Evolutionary conservation across 2,888 invertebrate species (phyloP).

Genomic region (Proisotoma minuta): DNA sequence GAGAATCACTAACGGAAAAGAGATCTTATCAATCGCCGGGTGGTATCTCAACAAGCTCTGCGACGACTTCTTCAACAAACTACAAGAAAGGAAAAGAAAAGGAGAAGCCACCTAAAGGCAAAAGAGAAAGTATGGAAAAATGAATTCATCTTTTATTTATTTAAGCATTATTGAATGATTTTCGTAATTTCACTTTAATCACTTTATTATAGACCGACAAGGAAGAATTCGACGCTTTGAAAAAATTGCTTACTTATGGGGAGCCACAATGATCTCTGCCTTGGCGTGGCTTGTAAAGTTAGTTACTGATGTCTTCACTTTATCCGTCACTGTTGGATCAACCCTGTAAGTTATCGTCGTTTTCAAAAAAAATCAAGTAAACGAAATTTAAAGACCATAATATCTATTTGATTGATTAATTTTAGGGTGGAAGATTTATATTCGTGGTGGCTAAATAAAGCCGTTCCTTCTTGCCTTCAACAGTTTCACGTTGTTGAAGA

Average conservation of each 20-base stretch:
- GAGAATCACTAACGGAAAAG: no score
- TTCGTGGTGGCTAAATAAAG: conserved; percentile 37
- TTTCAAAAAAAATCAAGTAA: background rate
- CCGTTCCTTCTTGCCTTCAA: conserved; percentile 23
- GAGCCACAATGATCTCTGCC: conserved; percentile 42
- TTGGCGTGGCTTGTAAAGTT: conserved; percentile 45
- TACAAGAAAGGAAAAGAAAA: no score
- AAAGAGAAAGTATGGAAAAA: no score
- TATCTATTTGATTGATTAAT: background rate
- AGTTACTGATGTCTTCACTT: conserved; percentile 39
- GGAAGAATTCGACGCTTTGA: conserved; percentile 35
- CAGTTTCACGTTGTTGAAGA: conserved; percentile 1
- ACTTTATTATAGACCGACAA: conserved; percentile 33
- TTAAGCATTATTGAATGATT: no score
- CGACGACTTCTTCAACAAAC: no score
- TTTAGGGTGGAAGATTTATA: conserved; percentile 40
- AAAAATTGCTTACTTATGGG: conserved; percentile 35
- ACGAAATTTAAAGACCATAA: no score
- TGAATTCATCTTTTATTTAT: no score
- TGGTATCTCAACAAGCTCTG: no score
- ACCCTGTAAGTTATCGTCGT: conserved; percentile 37
- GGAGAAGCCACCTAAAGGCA: no score
- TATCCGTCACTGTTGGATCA: conserved; percentile 42
- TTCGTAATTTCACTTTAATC: conserved; percentile 1
- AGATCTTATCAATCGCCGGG: no score